These are phyloP conservation scores for Mythimna pallens DNA, from an alignment of 2,888 invertebrate genomes.

Conservation along the genomic window DNA sequence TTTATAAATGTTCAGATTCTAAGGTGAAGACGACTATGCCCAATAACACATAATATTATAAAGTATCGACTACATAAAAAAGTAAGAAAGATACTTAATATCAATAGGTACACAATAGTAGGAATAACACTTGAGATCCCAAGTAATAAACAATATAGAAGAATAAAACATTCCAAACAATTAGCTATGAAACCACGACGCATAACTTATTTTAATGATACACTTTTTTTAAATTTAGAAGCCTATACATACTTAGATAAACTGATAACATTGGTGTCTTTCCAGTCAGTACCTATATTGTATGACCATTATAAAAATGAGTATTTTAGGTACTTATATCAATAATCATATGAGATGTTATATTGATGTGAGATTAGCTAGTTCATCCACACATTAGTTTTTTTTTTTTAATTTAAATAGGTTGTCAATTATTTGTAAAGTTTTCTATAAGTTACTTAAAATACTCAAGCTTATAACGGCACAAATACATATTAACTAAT, in stretches of 20 bases:
- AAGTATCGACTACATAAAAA: slow-evolving; percentile 55
- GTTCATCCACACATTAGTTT: neutral
- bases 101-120: slow-evolving; percentile 63
- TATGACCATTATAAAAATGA: slow-evolving; percentile 42
- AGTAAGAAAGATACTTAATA: slow-evolving; percentile 61
- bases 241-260: slow-evolving; percentile 48
- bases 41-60: slow-evolving; percentile 51
- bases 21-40: slow-evolving; percentile 24
- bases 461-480: slow-evolving; percentile 49
- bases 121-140: slow-evolving; percentile 66
- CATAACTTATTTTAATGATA: slow-evolving; percentile 51
- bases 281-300: slow-evolving; percentile 50
- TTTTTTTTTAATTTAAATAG: neutral
- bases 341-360: neutral
- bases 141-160: slow-evolving; percentile 56
- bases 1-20: neutral
- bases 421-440: neutral
- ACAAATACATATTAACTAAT: slow-evolving; percentile 56
- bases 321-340: slow-evolving; percentile 23
- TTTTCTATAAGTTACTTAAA: neutral
- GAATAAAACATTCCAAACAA: slow-evolving; percentile 51
- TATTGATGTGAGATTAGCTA: neutral
- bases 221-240: slow-evolving; percentile 58
- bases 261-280: slow-evolving; percentile 63
- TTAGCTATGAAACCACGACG: slow-evolving; percentile 48